These are phyloP conservation scores for Orchestes rusci DNA, from an alignment of 2,888 invertebrate species.

Conservation along the genomic window DNA sequence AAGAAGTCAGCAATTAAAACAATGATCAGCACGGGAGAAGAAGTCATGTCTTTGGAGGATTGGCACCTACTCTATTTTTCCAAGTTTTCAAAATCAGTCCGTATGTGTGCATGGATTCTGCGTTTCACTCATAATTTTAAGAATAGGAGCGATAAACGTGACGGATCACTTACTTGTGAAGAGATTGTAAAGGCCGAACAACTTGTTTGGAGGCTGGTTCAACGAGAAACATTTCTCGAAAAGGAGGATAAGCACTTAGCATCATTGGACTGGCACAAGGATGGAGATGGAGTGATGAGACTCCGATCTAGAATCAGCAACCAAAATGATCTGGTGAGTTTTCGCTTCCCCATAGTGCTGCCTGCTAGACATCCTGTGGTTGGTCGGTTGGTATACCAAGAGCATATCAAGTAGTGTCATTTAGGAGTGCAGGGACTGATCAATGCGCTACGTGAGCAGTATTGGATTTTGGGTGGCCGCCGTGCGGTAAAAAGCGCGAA, in stretches of 20 bases:
- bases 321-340: conserved; percentile 11
- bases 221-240: conserved; percentile 11
- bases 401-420: conserved; percentile 20
- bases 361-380: too few relatives aligned
- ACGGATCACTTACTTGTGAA: too few relatives aligned
- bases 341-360: conserved; percentile 19
- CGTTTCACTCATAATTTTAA: conserved; percentile 14
- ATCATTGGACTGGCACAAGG: neutral
- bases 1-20: conserved; percentile 6
- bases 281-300: conserved; percentile 8
- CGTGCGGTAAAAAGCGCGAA: conserved; percentile 20
- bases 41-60: conserved; percentile 9
- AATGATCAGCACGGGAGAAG: neutral
- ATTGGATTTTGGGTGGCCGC: too few relatives aligned
- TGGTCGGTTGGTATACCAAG: conserved; percentile 10
- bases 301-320: conserved; percentile 4
- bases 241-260: too few relatives aligned
- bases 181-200: conserved; percentile 13
- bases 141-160: neutral
- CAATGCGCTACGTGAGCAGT: too few relatives aligned
- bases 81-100: conserved; percentile 9
- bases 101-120: conserved; percentile 21
- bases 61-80: conserved; percentile 23
- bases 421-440: conserved; percentile 26
- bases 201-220: conserved; percentile 14